phyloP scores from a whole-genome alignment of 2,888 invertebrate species.

The Melanchra persicariae region DNA sequence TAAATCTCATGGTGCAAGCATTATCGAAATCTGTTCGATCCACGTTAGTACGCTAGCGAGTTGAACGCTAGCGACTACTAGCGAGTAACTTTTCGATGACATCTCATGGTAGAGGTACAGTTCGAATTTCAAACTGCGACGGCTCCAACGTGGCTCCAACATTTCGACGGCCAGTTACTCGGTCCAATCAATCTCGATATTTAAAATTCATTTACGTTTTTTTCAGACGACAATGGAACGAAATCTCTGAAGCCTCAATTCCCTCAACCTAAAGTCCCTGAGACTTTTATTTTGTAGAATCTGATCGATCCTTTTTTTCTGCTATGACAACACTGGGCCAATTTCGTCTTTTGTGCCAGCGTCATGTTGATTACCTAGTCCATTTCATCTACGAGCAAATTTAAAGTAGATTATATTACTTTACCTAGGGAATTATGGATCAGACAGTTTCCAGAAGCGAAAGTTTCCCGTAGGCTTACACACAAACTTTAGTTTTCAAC shows the following conservation, averaged over 20 bases:
- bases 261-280: slow-evolving; percentile 33
- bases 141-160: slow-evolving; percentile 8
- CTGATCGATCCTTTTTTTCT: slow-evolving; percentile 27
- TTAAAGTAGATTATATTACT: slow-evolving; percentile 8
- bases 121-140: slow-evolving; percentile 46
- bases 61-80: no score
- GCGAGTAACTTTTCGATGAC: no score
- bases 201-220: slow-evolving; percentile 48
- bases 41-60: no score
- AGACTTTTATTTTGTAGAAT: slow-evolving; percentile 35
- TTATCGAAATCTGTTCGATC: no score
- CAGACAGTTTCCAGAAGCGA: background rate
- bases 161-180: slow-evolving; percentile 31
- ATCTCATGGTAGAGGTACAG: no score
- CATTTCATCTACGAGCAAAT: slow-evolving; percentile 10
- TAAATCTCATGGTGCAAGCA: no score
- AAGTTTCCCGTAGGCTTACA: slow-evolving; percentile 26
- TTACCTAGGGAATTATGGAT: slow-evolving; percentile 20
- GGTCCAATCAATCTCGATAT: slow-evolving; percentile 46
- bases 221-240: slow-evolving; percentile 23
- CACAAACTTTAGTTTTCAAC: slow-evolving; percentile 43
- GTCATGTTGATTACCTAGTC: slow-evolving; percentile 18
- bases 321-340: slow-evolving; percentile 20
- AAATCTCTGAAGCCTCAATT: slow-evolving; percentile 42
- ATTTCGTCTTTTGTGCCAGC: slow-evolving; percentile 8